Evolutionary conservation across 2,113 vertebrate species (phyloP), one percentile per base, ranked within the genome.

Genomic region (Illadopsis cleaveri): DNA sequence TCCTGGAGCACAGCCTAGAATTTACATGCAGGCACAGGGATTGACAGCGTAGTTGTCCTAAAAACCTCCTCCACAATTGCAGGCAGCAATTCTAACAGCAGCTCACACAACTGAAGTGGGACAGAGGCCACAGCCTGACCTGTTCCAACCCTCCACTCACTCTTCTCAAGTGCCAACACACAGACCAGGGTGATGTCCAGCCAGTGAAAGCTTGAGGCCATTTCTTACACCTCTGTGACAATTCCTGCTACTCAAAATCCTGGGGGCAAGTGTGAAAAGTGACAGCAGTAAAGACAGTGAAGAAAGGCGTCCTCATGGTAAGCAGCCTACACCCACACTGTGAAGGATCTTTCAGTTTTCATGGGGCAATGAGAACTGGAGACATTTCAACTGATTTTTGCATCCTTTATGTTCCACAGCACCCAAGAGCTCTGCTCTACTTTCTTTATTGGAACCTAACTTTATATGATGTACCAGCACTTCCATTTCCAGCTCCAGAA

Each of bases 221-320:
- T 42, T 56, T 82, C 70, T 90, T 35, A 48, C 12, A 11, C 8
- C 18, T 30, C 60, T 30, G 20, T 64, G 40, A 50, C 15, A 79
- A 89, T 38, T 58, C 48, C 53, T 86, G 62, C 30, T 64, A 69
- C 33, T 42, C 15, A n/a, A 14, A 12, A 42, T 25, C 15, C 5
- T 0, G 0, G 2, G 5, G n/a, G 8, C 1, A 8, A 86, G 35
- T 3, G 11, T 57, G 54, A 77, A 83, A 94, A 93, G n/a, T 17
- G 10, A 22, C 31, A 76, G 28, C 75, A 64, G 42, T 47, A 18
- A 62, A 58, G 33, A 71, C 33, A 66, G 17, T 17, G 54, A 66
- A 82, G 47, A 28, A n/a, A 40, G 17, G 15, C 23, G 15, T 70
- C 28, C 23, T 58, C 42, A 20, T 0, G 0, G 42, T 33, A 56